These are phyloP conservation scores for Myripristis jacobus DNA, from an alignment of 2,797 vertebrate genomes.

Conservation along the genomic window DNA sequence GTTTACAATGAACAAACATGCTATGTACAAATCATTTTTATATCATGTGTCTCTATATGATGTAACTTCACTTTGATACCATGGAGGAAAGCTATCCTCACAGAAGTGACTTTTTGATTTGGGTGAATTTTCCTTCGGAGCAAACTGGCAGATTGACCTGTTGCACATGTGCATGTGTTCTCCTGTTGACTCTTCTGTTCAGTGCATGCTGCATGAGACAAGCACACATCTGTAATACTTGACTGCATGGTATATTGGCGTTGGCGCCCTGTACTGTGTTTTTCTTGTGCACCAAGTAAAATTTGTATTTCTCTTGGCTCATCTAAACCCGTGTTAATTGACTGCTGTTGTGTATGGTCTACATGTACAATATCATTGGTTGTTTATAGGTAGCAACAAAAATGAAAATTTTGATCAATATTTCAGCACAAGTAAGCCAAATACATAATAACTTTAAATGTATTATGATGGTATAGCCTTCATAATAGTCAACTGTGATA, in stretches of 20 bases:
- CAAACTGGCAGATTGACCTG: conserved; percentile 49
- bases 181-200: conserved; percentile 73
- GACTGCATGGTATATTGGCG: conserved; percentile 79
- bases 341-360: not conserved
- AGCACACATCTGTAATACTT: conserved; percentile 79
- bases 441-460: no score
- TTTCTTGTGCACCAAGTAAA: conserved; percentile 79
- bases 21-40: conserved; percentile 64
- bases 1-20: conserved; percentile 74
- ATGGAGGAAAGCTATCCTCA: conserved; percentile 25
- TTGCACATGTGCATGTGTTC: conserved; percentile 74
- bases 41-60: conserved; percentile 67
- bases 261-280: conserved; percentile 76
- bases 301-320: conserved; percentile 75
- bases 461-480: no score
- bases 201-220: conserved; percentile 84
- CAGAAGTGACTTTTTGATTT: conserved; percentile 26
- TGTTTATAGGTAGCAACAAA: no score
- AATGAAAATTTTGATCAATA: no score
- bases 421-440: no score
- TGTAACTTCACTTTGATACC: conserved; percentile 66
- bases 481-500: no score
- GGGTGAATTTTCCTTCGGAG: conserved; percentile 41
- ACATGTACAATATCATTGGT: no score
- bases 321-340: conserved; percentile 9